Base-by-base conservation (phyloP, 2,888 invertebrate species). In the Caradrina kadenii region DNA sequence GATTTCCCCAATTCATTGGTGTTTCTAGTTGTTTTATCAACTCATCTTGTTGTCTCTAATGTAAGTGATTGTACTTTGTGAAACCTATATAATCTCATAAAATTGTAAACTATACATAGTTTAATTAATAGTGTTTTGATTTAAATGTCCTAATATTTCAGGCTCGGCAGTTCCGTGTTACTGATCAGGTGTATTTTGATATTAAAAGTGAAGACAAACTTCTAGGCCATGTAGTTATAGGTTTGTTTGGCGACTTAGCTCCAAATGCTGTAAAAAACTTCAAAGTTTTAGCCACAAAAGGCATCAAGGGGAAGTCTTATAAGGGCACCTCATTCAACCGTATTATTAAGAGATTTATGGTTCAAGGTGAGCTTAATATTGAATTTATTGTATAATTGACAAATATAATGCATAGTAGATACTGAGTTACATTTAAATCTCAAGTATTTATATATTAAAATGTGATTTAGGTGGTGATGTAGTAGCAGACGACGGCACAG, bases 191-290 rank as follows among this genome's bases (percentile, higher is more conserved):
- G 2, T 98, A 96, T 90, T 97, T 99, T 79, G 98, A 99, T 88
- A 96, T 99, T 11, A 96, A 97, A 87, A 97, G 97, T 83, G 98
- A 97, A 80, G 97, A 97, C 65, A 96, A 97, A 90, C 94, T 96
- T 15, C 91, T 97, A 17, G 99, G 99, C 0, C 96, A 97, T 76
- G 97, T 99, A 67, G 97, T 98, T 0, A 97, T 99, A 79, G 99
- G 99, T 0, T 94, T 99, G n/a, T 98, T 99, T 94, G 99, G 99
- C 0, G 97, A 98, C 76, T 93, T 97, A 62, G 98, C 97, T 0
- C 99, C 99, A 2, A 98, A 97, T 91, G 98, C 99, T 0, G 98
- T 98, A 0, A 96, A 97, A 84, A 99, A 99, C 91, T 99, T 99
- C 88, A 96, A 97, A 79, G 96, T 97, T n/a, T 96, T 99, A 45